Evolutionary conservation across 2,888 invertebrate genomes (phyloP).

Genomic region (Hypomecis punctinalis): DNA sequence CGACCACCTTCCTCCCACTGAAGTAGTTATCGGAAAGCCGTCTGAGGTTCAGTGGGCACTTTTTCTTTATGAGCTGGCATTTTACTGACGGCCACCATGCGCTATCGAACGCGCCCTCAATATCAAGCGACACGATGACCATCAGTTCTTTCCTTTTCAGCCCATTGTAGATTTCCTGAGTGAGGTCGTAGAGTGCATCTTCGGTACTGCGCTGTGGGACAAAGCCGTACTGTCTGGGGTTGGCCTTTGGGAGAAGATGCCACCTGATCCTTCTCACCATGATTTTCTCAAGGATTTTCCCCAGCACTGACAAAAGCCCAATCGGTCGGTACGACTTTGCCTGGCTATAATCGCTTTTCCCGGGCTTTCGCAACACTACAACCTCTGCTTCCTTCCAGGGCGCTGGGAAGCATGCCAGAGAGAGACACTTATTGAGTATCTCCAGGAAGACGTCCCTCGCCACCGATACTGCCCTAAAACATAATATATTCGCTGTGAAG

Average conservation of each 20-base stretch:
- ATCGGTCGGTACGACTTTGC: conserved; percentile 27
- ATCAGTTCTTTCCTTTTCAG: too few relatives aligned
- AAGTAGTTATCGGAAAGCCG: background rate
- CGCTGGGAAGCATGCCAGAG: conserved; percentile 10
- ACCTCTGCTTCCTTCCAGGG: conserved; percentile 26
- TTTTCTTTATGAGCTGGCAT: too few relatives aligned
- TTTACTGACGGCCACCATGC: too few relatives aligned
- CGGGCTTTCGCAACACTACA: conserved; percentile 17
- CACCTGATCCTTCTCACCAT: conserved; percentile 7
- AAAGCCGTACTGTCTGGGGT: background rate
- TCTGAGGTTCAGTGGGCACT: background rate
- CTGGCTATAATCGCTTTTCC: conserved; percentile 12
- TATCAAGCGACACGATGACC: too few relatives aligned
- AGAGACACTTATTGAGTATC: conserved; percentile 17
- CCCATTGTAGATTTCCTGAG: too few relatives aligned
- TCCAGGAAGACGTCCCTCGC: too few relatives aligned
- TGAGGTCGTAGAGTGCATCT: too few relatives aligned
- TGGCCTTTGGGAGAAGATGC: conserved; percentile 2
- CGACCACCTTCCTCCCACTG: background rate
- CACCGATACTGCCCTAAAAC: conserved; percentile 23
- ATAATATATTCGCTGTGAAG: conserved; percentile 38
- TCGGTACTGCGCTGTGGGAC: too few relatives aligned
- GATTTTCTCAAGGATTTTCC: conserved; percentile 20
- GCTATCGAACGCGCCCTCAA: too few relatives aligned
- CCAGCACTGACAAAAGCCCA: conserved; percentile 21